Conservation (phyloP, 2,888 invertebrate genomes). For the Unio delphinus region DNA sequence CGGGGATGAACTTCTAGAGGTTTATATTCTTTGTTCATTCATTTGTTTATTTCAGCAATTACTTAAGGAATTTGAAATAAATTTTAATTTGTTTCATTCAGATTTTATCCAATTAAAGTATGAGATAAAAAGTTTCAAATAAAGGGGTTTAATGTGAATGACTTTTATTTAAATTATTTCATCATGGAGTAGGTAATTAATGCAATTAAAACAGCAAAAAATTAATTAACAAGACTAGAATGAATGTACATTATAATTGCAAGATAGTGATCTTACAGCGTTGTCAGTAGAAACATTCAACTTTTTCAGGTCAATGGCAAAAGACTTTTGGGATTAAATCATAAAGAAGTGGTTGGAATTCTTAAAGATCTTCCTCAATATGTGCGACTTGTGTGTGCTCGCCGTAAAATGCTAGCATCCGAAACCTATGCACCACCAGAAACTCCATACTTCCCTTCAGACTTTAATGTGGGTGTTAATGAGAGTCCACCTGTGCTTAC, state of each 20-base stretch:
- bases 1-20: constrained; percentile 93
- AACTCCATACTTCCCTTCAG: constrained; percentile 33
- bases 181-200: no score
- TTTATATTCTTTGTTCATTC: constrained; percentile 56
- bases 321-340: constrained; percentile 86
- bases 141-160: neutral
- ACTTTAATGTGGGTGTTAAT: constrained; percentile 46
- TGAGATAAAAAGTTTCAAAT: neutral
- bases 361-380: constrained; percentile 91
- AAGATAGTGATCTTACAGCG: no score
- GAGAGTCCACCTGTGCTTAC: constrained; percentile 77
- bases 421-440: constrained; percentile 54
- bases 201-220: no score
- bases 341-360: constrained; percentile 93
- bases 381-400: constrained; percentile 91
- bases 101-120: neutral
- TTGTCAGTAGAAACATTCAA: no score
- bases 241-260: no score
- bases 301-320: constrained; percentile 87
- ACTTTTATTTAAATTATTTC: no score
- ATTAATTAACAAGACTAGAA: no score
- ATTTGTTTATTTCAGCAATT: neutral
- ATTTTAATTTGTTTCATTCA: neutral
- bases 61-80: no score
- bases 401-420: constrained; percentile 66